A percentile compares a stretch with the other conserved stretches of the same genome.
Evolutionary conservation across 2,797 vertebrate species (phyloP).

Genomic region (Avahi laniger): DNA sequence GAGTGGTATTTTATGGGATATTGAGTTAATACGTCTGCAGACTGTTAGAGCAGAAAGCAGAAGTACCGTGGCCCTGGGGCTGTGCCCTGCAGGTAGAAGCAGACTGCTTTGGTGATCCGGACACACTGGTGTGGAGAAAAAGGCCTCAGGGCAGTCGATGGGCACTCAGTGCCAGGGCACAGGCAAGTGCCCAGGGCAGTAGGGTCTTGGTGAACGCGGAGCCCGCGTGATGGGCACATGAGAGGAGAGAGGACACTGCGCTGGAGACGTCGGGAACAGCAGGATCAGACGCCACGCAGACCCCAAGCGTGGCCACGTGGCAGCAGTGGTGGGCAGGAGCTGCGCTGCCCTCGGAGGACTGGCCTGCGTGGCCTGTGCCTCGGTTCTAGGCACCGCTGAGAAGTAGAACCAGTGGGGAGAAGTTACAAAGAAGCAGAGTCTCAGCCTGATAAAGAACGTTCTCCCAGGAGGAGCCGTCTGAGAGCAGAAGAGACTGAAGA

Average conservation of each 20-base stretch:
- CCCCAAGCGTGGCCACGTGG: too few relatives aligned
- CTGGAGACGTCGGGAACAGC: neutral
- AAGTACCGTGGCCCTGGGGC: neutral
- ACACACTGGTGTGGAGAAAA: fast-evolving
- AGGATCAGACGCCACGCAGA: too few relatives aligned
- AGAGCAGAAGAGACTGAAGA: too few relatives aligned
- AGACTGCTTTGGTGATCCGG: neutral
- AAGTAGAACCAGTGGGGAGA: neutral
- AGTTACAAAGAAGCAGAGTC: neutral
- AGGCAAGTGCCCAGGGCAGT: neutral
- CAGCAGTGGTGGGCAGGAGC: too few relatives aligned
- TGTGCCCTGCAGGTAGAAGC: neutral
- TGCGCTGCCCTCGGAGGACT: too few relatives aligned
- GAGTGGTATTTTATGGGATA: neutral
- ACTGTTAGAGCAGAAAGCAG: neutral
- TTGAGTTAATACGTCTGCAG: too few relatives aligned
- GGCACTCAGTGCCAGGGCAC: neutral
- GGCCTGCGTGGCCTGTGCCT: too few relatives aligned
- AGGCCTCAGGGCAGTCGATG: neutral
- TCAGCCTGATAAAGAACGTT: neutral
- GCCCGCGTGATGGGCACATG: neutral
- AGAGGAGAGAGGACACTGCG: neutral
- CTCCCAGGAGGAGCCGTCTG: neutral
- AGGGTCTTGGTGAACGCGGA: neutral
- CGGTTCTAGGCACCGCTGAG: neutral